Evolutionary conservation across 1,140 invertebrate species (phyloP), one percentile per base, ranked within the genome.

Genomic region (Ips nitidus): DNA sequence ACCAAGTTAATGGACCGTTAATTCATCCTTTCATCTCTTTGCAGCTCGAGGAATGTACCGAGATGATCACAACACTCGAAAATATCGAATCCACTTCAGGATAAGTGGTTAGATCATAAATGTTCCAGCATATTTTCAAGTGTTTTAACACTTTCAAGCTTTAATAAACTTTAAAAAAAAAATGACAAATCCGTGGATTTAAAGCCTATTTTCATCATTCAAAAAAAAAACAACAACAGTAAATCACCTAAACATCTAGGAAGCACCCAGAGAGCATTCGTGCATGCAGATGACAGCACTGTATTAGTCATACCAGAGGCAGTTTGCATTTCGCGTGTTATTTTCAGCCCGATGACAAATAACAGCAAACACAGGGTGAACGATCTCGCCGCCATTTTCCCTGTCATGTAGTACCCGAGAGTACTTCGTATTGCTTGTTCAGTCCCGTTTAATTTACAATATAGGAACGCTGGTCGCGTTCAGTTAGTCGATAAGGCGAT

Each of bases 341-440:
- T 62, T 62, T 62, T 62, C 60, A 62, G 60, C 60, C 22, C 60
- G 60, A 62, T 62, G 60, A 62, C 60, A 62, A 62, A 61, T 61
- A 62, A 62, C 45, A 62, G 45, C 45, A 60, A 36, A 62, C 42
- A 62, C 60, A 52, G 60, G 60, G 60, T 62, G 60, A 62, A 62
- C 60, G 60, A 62, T 62, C 60, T 62, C 60, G 60, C 60, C 60
- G 60, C 43, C 60, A 52, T 1, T 59, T 59, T 59, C 45, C 7
- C 60, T 52, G 60, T 62, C 60, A 62, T 47, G 47, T 52, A 52
- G 60, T 52, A 39, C 55, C 55, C 55, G 39, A 4, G 40, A 52
- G 37, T 43, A 38, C 60, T 52, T 52, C 37, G 43, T 43, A 59
- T 59, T 59, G 41, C 45, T 59, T 36, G n/a, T 59, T 22, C 22